Conservation (phyloP, 37 sponge, comb jelly and placozoan genomes). For the Lycopodina hypogea region DNA sequence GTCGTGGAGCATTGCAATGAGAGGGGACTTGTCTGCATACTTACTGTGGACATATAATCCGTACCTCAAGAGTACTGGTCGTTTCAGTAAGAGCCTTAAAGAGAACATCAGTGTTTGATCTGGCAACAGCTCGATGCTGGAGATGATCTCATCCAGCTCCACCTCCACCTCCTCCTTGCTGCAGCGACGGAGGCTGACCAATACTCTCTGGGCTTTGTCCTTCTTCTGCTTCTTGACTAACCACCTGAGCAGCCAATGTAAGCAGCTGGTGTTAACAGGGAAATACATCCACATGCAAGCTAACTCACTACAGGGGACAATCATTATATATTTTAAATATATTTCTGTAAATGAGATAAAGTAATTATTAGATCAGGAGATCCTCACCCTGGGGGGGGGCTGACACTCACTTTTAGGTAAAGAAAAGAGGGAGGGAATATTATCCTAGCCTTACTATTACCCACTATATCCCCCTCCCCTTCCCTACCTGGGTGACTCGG, state of each 20-base stretch:
- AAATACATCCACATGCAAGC: too few relatives aligned
- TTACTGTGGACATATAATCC: too few relatives aligned
- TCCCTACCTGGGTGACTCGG: slow-evolving; percentile 32
- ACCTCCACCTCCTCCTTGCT: not conserved
- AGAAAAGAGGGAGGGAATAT: too few relatives aligned
- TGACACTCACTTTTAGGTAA: too few relatives aligned
- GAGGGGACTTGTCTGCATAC: not conserved
- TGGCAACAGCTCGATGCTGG: not conserved
- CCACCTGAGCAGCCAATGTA: slow-evolving; percentile 17
- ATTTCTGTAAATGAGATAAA: not conserved
- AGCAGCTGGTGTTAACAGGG: not conserved
- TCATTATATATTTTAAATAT: too few relatives aligned
- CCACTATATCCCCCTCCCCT: too few relatives aligned
- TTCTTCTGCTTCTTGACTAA: slow-evolving; percentile 35
- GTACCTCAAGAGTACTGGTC: slow-evolving; percentile 19
- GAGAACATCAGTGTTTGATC: not conserved
- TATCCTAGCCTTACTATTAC: too few relatives aligned
- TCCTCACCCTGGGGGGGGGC: too few relatives aligned
- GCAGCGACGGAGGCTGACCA: slow-evolving; percentile 11
- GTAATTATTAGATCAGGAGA: not conserved
- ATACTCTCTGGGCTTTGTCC: not conserved
- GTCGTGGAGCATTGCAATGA: too few relatives aligned
- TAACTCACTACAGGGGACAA: too few relatives aligned
- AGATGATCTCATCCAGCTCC: slow-evolving; percentile 17
- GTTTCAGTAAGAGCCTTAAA: not conserved